Conservation (phyloP, 2,797 vertebrate genomes). For the Acanthurus tractus region DNA sequence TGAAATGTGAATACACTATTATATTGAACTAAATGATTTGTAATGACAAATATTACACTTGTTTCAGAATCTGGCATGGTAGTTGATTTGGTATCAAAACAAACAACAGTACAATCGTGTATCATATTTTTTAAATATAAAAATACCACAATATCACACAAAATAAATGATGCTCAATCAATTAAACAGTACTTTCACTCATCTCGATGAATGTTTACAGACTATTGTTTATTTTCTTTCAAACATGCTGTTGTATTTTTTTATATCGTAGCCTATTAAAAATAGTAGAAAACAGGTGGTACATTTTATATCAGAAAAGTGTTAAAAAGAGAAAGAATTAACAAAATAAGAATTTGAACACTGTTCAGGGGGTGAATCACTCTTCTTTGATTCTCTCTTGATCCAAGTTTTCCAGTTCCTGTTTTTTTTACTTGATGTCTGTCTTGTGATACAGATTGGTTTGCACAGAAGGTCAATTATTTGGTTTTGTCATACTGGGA, state of each 20-base stretch:
- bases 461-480: slow-evolving; percentile 60
- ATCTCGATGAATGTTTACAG: not conserved
- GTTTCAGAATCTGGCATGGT: not conserved
- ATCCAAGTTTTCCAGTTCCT: slow-evolving; percentile 45
- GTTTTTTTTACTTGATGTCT: slow-evolving; percentile 53
- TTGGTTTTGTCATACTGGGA: slow-evolving; percentile 50
- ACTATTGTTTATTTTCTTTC: not conserved
- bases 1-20: not conserved
- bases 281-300: not conserved
- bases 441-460: slow-evolving; percentile 44
- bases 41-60: not conserved
- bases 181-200: not conserved
- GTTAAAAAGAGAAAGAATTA: slow-evolving; percentile 32
- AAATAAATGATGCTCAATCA: not conserved
- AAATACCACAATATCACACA: not conserved
- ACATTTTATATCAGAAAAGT: not conserved
- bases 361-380: slow-evolving; percentile 29
- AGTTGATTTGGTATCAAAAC: not conserved
- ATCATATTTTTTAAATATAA: not conserved
- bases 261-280: slow-evolving; percentile 2
- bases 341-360: slow-evolving; percentile 24
- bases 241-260: not conserved
- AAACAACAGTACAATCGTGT: not conserved
- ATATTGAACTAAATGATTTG: not conserved
- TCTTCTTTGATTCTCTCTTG: slow-evolving; percentile 13